Evolutionary conservation across 2,888 invertebrate genomes (phyloP), one percentile per base, ranked within the genome.

Genomic region (Poecilobothrus nobilitatus): DNA sequence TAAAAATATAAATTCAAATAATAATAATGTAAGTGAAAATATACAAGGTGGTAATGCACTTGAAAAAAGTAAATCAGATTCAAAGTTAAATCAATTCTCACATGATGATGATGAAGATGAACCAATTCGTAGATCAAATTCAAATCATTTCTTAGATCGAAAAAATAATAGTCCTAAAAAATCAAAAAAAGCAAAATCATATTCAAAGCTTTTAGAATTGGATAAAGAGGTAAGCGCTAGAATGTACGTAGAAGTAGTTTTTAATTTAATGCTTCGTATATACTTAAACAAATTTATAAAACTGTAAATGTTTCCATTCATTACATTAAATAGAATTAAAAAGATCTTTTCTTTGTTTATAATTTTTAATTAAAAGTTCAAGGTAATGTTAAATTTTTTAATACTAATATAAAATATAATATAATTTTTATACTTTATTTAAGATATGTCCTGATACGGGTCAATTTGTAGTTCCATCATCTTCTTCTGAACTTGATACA

Each of bases 1-100:
- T 27, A 66, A 33, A 65, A 18, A 65, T 64, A 63, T 73, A 70
- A 67, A 66, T 71, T 61, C 73, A 71, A 69, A 73, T 73, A 69
- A 65, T 63, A 66, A 68, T 64, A 67, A 63, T 27, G 73, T 74
- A 71, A 74, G 71, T 73, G 73, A 73, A 70, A 72, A 62, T 67
- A 70, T 70, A 65, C 74, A 74, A 20, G 68, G 71, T 64, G 72
- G 73, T 61, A 77, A 74, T 74, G 76, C 82, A 10, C 77, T 85
- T 68, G 88, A 88, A 76, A 88, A 88, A 74, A 88, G 88, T 76
- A 88, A 88, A 77, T 88, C 88, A 0, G 88, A 88, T 76, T 88
- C 88, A 22, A 87, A 86, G 76, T 79, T 88, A 63, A 84, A 84
- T 74, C 84, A 85, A 71, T 78, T 78, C 69, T 65, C 69, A 21